Base-by-base conservation (phyloP, 2,888 invertebrate species). In the Agrochola macilenta region DNA sequence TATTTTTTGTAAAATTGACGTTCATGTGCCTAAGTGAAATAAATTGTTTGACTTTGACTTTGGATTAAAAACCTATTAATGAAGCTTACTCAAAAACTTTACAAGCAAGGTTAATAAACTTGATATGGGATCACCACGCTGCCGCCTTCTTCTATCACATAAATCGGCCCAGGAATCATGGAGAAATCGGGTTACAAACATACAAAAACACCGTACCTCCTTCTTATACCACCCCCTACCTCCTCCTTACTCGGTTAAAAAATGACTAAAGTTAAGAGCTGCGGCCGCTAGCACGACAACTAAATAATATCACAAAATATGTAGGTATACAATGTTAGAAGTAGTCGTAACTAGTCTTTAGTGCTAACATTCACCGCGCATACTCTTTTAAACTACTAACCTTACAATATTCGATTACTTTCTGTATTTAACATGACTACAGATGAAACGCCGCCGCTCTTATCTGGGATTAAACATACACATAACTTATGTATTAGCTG, bases 381-480 rank as follows among this genome's bases (percentile, higher is more conserved):
- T 14, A 39, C 49, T 30, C 8, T 20, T 52, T 5, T 17, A 69
- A 68, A 69, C 43, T 9, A 76, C 30, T 11, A 43, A 26, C 20
- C n/a, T 11, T n/a, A 60, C n/a, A 69, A 35, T 46, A 75, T 46
- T 69, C 60, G 52, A 77, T 77, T 69, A 61, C 43, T 43, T 60
- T 69, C 60, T 69, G 20, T 52, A 68, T 14, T 69, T 46, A 61
- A 69, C 43, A 69, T 20, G 49, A 66, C 20, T 30, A 61, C 26
- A 57, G 39, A 75, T 12, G 43, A 73, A 74, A 39, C 30, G 63
- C 54, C 20, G 14, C 65, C 11, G 43, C 35, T n/a, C 43, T 63
- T 63, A 63, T 72, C 78, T 68, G 30, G 61, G 72, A 71, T 78
- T 79, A 54, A 68, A 20, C 12, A 66, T 39, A 54, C 72, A 35